Percentiles rank a stretch among this genome's conserved stretches.
These are phyloP conservation scores for Ranitomeya imitator DNA, from an alignment of 2,113 vertebrate species.

Conservation along the genomic window DNA sequence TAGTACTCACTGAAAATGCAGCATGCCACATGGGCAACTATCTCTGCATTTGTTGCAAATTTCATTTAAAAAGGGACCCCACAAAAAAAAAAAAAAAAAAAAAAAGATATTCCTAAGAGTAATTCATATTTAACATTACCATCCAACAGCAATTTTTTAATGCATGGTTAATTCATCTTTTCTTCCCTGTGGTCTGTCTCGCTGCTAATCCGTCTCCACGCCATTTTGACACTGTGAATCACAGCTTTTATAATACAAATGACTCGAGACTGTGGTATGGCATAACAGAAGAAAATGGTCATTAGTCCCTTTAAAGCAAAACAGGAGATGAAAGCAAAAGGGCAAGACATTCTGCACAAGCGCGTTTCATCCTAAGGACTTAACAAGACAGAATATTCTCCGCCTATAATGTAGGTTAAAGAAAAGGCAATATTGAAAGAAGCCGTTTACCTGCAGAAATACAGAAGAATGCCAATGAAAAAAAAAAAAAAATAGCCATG, in stretches of 20 bases:
- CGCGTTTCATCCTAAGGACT: conserved; percentile 66
- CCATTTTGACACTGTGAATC: too few relatives aligned
- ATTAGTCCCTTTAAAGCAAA: not conserved
- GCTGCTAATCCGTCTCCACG: too few relatives aligned
- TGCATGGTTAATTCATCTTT: not conserved
- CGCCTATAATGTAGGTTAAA: conserved; percentile 63
- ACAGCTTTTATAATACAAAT: not conserved
- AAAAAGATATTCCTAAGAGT: not conserved
- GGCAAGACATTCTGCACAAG: conserved; percentile 27
- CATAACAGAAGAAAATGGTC: not conserved
- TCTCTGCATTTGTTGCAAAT: conserved; percentile 3
- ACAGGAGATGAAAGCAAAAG: not conserved
- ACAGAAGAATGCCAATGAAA: conserved; percentile 61
- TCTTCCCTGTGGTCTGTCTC: not conserved
- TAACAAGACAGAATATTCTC: conserved; percentile 65
- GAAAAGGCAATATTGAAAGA: conserved; percentile 65
- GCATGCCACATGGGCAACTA: conserved; percentile 75
- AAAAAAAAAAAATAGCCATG: conserved; percentile 66
- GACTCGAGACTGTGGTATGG: not conserved
- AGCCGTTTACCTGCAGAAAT: conserved; percentile 59
- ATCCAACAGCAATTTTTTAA: not conserved
- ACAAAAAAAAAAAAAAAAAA: not conserved
- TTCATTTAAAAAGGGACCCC: conserved; percentile 6
- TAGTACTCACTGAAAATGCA: conserved; percentile 71
- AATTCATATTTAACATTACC: not conserved